Evolutionary conservation across 2,888 invertebrate species (phyloP), one percentile per base, ranked within the genome.

Genomic region (Dusona sp.): DNA sequence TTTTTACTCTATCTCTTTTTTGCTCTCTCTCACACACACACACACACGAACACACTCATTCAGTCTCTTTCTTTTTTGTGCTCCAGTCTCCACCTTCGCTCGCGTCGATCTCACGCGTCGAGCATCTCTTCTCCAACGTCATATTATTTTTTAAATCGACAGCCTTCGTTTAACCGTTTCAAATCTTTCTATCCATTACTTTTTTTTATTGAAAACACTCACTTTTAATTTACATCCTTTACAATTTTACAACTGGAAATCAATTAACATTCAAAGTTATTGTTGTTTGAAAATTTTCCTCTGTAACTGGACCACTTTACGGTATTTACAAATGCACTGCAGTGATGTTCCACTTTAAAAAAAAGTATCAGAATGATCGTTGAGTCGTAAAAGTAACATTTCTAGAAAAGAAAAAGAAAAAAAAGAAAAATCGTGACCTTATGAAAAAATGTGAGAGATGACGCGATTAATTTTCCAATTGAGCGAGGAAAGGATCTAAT

Each of bases 111-210:
- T 80, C 79, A 51, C 57, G 77, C 54, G 68, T 70, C 57, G 77
- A 64, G 72, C 75, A 77, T 73, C 72, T 87, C 85, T 38, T 68
- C 68, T 74, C 73, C 78, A 48, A 57, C 45, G 38, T 72, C 54
- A 36, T 33, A 9, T 65, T 38, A 13, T 42, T 36, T 45, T 45
- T 70, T 82, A 42, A 42, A 42, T 11, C 42, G 11, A 42, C 42
- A 42, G 42, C 13, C 13, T 42, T 42, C 11, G 42, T 13, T 42
- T 13, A 42, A 42, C 11, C 42, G 13, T 42, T 11, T 13, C 42
- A 13, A 42, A 42, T 42, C 11, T 42, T 42, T 42, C 42, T 42
- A 42, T 42, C 9, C 42, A 42, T 42, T 1, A 11, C 9, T 42
- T 42, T 9, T 51, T 2, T n/a, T n/a, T 51, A 51, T n/a, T n/a